Conservation (phyloP, 2,113 vertebrate species). For the Hippoglossus stenolepis region DNA sequence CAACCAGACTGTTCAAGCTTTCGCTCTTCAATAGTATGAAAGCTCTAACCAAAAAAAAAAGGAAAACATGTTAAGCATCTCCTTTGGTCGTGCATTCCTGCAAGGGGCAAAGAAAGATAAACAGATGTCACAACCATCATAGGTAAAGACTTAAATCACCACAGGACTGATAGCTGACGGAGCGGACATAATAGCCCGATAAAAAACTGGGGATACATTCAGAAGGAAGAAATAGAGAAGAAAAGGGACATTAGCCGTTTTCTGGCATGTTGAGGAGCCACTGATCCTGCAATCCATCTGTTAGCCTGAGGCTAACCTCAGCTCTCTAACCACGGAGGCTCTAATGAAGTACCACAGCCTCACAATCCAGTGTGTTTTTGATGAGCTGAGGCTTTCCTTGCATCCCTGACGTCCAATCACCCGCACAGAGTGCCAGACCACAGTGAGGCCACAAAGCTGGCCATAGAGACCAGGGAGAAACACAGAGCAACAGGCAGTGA, state of each 20-base stretch:
- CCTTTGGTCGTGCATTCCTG: constrained; percentile 58
- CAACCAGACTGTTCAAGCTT: constrained; percentile 31
- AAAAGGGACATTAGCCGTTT: constrained; percentile 33
- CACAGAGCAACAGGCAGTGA: constrained; percentile 36
- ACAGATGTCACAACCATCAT: constrained; percentile 51
- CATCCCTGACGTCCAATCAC: constrained; percentile 71
- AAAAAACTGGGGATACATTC: constrained; percentile 22
- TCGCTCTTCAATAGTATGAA: constrained; percentile 27
- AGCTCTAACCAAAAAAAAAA: constrained; percentile 31
- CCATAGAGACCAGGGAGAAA: constrained; percentile 11
- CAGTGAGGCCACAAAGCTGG: constrained; percentile 54
- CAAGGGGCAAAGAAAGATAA: constrained; percentile 62
- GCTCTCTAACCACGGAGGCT: constrained; percentile 47
- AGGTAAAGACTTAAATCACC: constrained; percentile 55
- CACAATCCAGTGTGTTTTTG: constrained; percentile 55
- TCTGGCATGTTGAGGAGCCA: constrained; percentile 47
- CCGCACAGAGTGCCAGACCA: constrained; percentile 67
- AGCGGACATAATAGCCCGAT: constrained; percentile 25
- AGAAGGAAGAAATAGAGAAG: constrained; percentile 25
- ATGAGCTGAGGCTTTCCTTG: constrained; percentile 68
- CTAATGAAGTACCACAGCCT: constrained; percentile 66
- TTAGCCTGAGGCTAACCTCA: constrained; percentile 64
- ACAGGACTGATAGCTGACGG: constrained; percentile 27
- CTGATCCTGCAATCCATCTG: constrained; percentile 64
- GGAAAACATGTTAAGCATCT: constrained; percentile 44